Evolutionary conservation across 2,113 vertebrate genomes (phyloP).

Genomic region (Tympanuchus pallidicinctus): DNA sequence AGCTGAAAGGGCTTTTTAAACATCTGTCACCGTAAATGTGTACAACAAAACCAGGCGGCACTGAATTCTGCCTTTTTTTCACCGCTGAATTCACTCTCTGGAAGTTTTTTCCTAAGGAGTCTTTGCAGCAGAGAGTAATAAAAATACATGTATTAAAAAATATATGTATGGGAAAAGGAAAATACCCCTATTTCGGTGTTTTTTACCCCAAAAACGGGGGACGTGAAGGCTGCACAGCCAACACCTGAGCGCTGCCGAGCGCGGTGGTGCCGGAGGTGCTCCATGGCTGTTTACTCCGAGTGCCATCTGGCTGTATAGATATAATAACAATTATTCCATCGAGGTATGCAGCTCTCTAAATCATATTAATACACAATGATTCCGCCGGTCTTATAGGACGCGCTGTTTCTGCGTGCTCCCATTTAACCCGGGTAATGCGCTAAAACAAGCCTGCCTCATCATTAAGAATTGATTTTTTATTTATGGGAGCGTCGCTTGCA

Average conservation of each 20-base stretch:
- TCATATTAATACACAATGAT: constrained; percentile 78
- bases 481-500: constrained; percentile 76
- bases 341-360: constrained; percentile 79
- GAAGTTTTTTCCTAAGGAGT: neutral
- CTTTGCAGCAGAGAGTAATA: neutral
- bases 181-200: neutral
- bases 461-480: constrained; percentile 86
- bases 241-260: constrained; percentile 74
- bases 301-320: constrained; percentile 84
- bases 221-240: neutral
- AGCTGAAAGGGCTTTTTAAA: constrained; percentile 8
- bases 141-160: neutral
- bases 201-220: too few species aligned
- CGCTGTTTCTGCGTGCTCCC: constrained; percentile 75
- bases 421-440: constrained; percentile 81
- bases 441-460: constrained; percentile 77
- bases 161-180: neutral
- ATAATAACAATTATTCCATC: constrained; percentile 82
- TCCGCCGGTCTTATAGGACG: constrained; percentile 67
- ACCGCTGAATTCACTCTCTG: neutral
- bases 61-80: neutral
- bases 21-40: neutral
- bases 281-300: constrained; percentile 79
- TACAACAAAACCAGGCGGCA: neutral
- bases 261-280: constrained; percentile 66